Conservation (phyloP, 2,888 invertebrate genomes). For the Andrena dorsata region DNA sequence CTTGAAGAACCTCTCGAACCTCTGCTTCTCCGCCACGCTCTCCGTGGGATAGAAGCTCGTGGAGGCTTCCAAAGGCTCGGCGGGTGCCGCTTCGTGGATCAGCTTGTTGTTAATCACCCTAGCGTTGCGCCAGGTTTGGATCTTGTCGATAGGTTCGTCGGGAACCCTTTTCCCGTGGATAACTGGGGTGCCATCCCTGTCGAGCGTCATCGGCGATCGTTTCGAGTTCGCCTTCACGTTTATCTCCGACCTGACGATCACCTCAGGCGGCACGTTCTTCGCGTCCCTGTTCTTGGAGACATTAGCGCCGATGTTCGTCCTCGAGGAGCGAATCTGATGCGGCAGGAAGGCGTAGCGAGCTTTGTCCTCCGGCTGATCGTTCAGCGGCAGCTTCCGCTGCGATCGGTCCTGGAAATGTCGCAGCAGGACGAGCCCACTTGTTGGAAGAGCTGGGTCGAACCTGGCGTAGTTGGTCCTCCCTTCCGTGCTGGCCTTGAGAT, state of each 20-base stretch:
- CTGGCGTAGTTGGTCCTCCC: constrained; percentile 66
- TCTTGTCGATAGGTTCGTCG: constrained; percentile 92
- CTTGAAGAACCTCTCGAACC: constrained; percentile 80
- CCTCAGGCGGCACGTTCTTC: constrained; percentile 89
- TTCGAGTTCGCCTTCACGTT: constrained; percentile 86
- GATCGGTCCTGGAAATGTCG: constrained; percentile 69
- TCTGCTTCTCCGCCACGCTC: constrained; percentile 68
- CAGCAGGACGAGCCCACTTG: constrained; percentile 59
- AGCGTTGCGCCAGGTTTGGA: constrained; percentile 94
- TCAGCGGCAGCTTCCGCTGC: constrained; percentile 63
- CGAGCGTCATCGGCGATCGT: constrained; percentile 88
- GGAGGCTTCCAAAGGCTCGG: constrained; percentile 88
- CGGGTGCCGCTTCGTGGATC: constrained; percentile 89
- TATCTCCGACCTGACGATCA: constrained; percentile 88
- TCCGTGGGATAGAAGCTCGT: constrained; percentile 60
- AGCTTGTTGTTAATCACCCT: constrained; percentile 94
- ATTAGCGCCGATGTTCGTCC: constrained; percentile 82
- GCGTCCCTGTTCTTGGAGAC: constrained; percentile 84
- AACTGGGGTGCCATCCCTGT: constrained; percentile 91
- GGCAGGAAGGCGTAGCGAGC: constrained; percentile 73
- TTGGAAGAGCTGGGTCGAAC: constrained; percentile 36
- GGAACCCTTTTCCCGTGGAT: constrained; percentile 94
- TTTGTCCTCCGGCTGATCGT: constrained; percentile 31
- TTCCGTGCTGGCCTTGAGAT: constrained; percentile 85
- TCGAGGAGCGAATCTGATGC: constrained; percentile 74